phyloP scores from a whole-genome alignment of 2,888 invertebrate genomes.

The Aphidoletes aphidimyza region DNA sequence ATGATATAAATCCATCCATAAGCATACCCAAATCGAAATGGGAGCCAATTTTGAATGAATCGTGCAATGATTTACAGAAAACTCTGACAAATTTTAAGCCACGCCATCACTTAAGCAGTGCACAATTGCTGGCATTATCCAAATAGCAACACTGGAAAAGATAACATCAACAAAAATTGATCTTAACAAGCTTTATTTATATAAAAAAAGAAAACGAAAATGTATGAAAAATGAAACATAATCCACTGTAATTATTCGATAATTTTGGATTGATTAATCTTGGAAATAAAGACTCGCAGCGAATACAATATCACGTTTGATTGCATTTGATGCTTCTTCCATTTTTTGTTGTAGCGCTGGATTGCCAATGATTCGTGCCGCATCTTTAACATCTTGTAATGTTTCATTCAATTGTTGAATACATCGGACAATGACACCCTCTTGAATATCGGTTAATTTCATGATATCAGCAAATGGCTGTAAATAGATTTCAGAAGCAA shows the following conservation, averaged over 20 bases:
- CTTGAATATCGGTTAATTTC: constrained; percentile 92
- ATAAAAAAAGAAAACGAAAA: not conserved
- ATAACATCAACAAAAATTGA: not conserved
- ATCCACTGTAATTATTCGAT: not conserved
- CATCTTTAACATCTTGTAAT: constrained; percentile 87
- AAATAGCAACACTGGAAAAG: not conserved
- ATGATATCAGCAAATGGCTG: constrained; percentile 94
- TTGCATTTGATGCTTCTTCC: constrained; percentile 91
- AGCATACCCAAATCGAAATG: constrained; percentile 48
- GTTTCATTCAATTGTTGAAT: constrained; percentile 96
- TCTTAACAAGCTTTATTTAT: not conserved
- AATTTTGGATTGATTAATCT: constrained; percentile 58
- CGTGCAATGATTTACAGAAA: constrained; percentile 10
- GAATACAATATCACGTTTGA: constrained; percentile 97
- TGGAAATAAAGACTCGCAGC: constrained; percentile 94
- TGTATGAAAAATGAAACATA: not conserved
- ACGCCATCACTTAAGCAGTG: not conserved
- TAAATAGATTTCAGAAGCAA: constrained; percentile 58
- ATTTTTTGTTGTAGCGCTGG: constrained; percentile 91
- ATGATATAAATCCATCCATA: not conserved
- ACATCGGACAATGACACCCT: constrained; percentile 96
- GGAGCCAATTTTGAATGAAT: constrained; percentile 41
- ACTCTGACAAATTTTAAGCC: not conserved
- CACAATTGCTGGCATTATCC: not conserved
- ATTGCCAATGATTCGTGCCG: constrained; percentile 93